Conservation (phyloP, 2,113 vertebrate species). For the Pelodiscus sinensis region DNA sequence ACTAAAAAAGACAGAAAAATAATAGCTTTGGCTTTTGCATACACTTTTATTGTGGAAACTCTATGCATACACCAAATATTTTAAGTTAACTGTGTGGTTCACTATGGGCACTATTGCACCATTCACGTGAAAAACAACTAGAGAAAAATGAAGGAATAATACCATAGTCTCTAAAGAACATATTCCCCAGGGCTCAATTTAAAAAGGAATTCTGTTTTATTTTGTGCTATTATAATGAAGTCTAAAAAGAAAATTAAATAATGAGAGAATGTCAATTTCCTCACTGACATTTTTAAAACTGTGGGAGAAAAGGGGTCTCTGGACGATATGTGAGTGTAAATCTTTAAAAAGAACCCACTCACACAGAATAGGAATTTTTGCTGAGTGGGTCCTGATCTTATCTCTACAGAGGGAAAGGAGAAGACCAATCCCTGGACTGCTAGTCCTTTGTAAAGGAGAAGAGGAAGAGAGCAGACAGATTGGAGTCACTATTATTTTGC, state of each 20-base stretch:
- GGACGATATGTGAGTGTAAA: neutral
- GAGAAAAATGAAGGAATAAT: neutral
- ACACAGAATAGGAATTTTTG: neutral
- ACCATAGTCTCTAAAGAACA: neutral
- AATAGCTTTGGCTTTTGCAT: neutral
- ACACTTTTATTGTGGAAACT: neutral
- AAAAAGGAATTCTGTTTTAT: neutral
- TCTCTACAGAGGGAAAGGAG: neutral
- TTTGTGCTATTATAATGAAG: neutral
- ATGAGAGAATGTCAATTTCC: neutral
- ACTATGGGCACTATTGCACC: neutral
- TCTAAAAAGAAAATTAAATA: neutral
- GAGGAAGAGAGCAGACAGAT: neutral
- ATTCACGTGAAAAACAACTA: neutral
- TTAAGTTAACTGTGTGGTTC: neutral
- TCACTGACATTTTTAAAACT: neutral
- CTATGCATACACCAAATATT: neutral
- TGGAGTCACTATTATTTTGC: neutral
- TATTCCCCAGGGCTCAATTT: neutral
- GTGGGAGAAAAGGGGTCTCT: neutral
- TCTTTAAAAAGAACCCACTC: slow-evolving; percentile 40
- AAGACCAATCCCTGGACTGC: neutral
- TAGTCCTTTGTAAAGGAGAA: neutral
- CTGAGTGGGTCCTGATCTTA: neutral
- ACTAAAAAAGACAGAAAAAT: neutral